Percentiles rank a stretch among this genome's conserved stretches.
Evolutionary conservation across 2,797 vertebrate genomes (phyloP).

Genomic region (Salmo trutta): DNA sequence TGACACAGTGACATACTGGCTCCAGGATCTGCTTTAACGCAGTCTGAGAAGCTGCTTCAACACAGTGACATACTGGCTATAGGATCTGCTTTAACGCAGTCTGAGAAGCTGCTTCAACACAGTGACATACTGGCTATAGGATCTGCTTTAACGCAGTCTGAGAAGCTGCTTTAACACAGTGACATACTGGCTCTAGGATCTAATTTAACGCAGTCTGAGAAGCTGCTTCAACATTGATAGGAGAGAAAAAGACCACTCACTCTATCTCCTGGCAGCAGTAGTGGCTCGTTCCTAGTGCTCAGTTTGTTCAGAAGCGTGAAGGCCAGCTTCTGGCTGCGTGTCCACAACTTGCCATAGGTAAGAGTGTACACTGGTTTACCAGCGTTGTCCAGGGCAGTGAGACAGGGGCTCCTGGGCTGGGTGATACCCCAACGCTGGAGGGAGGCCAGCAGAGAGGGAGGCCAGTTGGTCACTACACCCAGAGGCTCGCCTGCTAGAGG

Average conservation of each 20-base stretch:
- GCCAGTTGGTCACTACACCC: slow-evolving; percentile 79
- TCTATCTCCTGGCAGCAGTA: slow-evolving; percentile 91
- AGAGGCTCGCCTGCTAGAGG: slow-evolving; percentile 85
- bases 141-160: no score
- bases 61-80: no score
- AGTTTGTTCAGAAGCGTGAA: slow-evolving; percentile 94
- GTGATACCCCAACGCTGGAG: slow-evolving; percentile 89
- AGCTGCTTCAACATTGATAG: neutral
- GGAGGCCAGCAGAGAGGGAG: slow-evolving; percentile 83
- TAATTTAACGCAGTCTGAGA: neutral
- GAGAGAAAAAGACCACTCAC: slow-evolving; percentile 64
- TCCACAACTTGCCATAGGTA: slow-evolving; percentile 96
- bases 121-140: no score
- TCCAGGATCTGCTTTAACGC: no score
- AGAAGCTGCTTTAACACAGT: no score
- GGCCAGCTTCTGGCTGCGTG: slow-evolving; percentile 92
- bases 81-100: no score
- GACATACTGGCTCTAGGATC: no score
- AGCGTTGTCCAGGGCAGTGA: slow-evolving; percentile 87
- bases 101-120: no score
- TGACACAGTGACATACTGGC: no score
- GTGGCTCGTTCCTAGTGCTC: slow-evolving; percentile 87
- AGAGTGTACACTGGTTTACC: slow-evolving; percentile 90
- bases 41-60: no score
- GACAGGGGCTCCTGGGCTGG: slow-evolving; percentile 88